Percentiles rank a stretch among this genome's conserved stretches.
Conservation (phyloP, 2,888 invertebrate species). For the Tiliacea aurago region DNA sequence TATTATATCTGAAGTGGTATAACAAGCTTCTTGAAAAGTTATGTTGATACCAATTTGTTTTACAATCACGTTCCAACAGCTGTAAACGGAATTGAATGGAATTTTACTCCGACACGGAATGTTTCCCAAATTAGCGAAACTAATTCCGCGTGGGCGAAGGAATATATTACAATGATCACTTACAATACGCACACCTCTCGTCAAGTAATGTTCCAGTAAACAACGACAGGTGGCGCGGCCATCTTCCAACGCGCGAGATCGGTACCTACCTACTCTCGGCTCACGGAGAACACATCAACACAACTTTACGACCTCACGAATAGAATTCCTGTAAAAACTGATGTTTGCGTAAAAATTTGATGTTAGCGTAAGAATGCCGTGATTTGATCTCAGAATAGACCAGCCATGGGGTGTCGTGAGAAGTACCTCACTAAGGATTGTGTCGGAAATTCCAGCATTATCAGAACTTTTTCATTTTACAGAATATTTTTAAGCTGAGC, state of each 20-base stretch:
- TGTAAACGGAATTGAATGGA: slow-evolving; percentile 3
- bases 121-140: slow-evolving; percentile 40
- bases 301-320: slow-evolving; percentile 57
- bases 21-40: slow-evolving; percentile 9
- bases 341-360: slow-evolving; percentile 44
- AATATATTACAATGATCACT: slow-evolving; percentile 51
- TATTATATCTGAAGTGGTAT: slow-evolving; percentile 3
- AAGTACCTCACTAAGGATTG: slow-evolving; percentile 1
- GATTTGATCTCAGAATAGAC: slow-evolving; percentile 45
- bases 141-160: slow-evolving; percentile 34
- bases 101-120: slow-evolving; percentile 29
- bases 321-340: slow-evolving; percentile 61
- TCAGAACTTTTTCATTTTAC: background rate
- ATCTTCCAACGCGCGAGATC: background rate
- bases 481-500: background rate
- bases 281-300: slow-evolving; percentile 42
- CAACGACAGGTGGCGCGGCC: slow-evolving; percentile 50
- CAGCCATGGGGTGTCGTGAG: slow-evolving; percentile 18
- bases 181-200: slow-evolving; percentile 12
- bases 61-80: slow-evolving; percentile 12
- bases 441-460: background rate
- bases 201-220: slow-evolving; percentile 22
- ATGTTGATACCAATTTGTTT: slow-evolving; percentile 26
- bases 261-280: slow-evolving; percentile 18
- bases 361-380: slow-evolving; percentile 58